Evolutionary conservation across 2,113 vertebrate genomes (phyloP), one percentile per base, ranked within the genome.

Genomic region (Trogon melanurus): DNA sequence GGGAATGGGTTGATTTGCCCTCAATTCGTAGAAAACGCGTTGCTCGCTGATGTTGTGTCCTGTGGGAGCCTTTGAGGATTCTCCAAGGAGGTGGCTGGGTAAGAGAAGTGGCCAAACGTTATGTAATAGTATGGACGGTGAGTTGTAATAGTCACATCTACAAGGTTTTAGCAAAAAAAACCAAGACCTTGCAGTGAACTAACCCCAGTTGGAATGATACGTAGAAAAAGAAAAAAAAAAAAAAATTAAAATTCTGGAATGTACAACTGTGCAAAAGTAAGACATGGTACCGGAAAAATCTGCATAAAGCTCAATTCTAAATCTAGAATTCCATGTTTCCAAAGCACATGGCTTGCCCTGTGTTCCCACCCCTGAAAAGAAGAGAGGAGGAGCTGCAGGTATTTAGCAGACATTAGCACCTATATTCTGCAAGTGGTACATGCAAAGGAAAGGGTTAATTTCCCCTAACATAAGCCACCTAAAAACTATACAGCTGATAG

Each of bases 361-460:
- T 5, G 2, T 20, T 85, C 79, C 41, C 32, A 56, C 15, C 22
- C 44, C 48, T 65, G 44, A 18, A 20, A 23, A 73, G 53, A 60
- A 10, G 32, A 64, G 16, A 34, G 34, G 44, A 91, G 54, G 50
- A 84, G 38, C 51, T 58, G 74, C 85, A 88, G n/a, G 70, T 71
- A 74, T 66, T 73, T 30, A 78, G 48, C 21, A 79, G 60, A 86
- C 58, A 61, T 61, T 41, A 76, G 79, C 18, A 38, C 61, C 57
- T 82, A 47, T 69, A 45, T 64, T 57, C 61, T 85, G 50, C 45
- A 53, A 85, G 62, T 7, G 48, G 57, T 70, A 87, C 71, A 72
- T 65, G 70, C 74, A 88, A 81, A 89, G 80, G 81, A 83, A 88
- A 47, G 64, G 67, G 88, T 90, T 85, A 9, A 83, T 84, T 86